These are phyloP conservation scores for Mesocricetus auratus DNA, from an alignment of 2,113 vertebrate genomes.

Conservation along the genomic window DNA sequence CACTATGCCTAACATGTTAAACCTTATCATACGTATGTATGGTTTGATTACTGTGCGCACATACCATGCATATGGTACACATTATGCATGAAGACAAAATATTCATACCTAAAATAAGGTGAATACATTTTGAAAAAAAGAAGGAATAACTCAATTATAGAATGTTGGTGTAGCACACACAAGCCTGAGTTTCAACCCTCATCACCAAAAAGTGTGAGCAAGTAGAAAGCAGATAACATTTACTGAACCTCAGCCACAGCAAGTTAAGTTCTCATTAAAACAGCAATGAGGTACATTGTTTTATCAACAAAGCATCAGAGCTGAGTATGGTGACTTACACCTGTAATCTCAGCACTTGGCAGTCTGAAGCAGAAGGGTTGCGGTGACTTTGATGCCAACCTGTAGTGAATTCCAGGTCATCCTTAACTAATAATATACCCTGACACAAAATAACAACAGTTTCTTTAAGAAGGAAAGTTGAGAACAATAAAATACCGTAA, in stretches of 20 bases:
- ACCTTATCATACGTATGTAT: background rate
- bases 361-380: background rate
- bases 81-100: background rate
- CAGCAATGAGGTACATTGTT: background rate
- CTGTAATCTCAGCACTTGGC: background rate
- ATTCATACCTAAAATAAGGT: background rate
- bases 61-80: background rate
- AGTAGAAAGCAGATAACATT: background rate
- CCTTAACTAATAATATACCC: background rate
- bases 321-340: background rate
- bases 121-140: background rate
- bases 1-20: background rate
- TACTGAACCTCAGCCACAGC: background rate
- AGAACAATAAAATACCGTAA: background rate
- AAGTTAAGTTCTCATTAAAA: conserved; percentile 7
- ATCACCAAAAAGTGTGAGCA: background rate
- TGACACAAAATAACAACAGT: background rate
- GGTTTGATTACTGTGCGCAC: background rate
- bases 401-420: background rate
- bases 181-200: background rate
- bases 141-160: background rate
- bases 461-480: background rate
- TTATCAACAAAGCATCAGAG: background rate
- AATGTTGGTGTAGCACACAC: too few relatives aligned
- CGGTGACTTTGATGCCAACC: background rate